Evolutionary conservation across 2,888 invertebrate species (phyloP).

Genomic region (Strigamia crassipes): DNA sequence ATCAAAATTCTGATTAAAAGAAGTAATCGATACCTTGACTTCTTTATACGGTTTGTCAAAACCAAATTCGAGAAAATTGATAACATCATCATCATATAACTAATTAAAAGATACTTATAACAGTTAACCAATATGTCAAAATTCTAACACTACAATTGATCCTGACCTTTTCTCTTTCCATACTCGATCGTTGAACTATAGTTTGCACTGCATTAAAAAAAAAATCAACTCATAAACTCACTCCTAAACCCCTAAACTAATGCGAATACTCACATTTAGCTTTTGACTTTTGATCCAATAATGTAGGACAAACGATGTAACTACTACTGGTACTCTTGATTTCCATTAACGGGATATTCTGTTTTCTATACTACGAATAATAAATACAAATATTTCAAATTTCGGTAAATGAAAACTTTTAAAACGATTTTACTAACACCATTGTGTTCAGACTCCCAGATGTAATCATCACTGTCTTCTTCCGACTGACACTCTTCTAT

Average conservation of each 20-base stretch:
- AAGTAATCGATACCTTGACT: background rate
- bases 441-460: background rate
- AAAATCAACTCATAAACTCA: background rate
- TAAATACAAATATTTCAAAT: background rate
- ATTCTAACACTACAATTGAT: background rate
- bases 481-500: background rate
- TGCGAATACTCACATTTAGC: background rate
- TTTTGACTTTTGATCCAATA: background rate
- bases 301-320: background rate
- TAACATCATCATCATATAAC: background rate
- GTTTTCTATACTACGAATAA: background rate
- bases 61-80: slow-evolving; percentile 13
- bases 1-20: background rate
- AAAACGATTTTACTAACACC: background rate
- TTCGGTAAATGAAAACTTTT: background rate
- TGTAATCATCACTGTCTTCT: background rate
- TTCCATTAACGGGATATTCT: background rate
- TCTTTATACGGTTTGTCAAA: background rate
- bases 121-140: background rate
- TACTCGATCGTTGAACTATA: background rate
- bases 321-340: background rate
- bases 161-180: background rate
- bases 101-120: background rate
- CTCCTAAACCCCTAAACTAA: background rate
- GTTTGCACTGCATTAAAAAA: slow-evolving; percentile 3